Percentiles rank a stretch among this genome's conserved stretches.
Conservation (phyloP, 2,888 invertebrate species). For the Amphiduros pacificus region DNA sequence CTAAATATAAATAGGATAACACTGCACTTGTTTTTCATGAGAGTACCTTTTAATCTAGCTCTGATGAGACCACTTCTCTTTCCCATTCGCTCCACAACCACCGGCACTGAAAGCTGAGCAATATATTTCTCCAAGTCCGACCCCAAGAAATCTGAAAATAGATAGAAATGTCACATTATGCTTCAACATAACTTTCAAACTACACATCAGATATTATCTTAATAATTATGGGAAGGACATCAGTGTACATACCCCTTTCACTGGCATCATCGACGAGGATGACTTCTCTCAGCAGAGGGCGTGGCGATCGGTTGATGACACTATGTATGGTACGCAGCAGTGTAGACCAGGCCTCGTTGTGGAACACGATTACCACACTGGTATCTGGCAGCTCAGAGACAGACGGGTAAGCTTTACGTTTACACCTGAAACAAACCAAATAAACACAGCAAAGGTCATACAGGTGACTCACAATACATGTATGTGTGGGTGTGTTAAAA, state of each 20-base stretch:
- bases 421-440: constrained; percentile 65
- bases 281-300: constrained; percentile 84
- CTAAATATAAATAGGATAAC: background rate
- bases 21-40: no score
- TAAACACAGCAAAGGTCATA: no score
- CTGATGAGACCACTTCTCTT: constrained; percentile 94
- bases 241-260: constrained; percentile 64
- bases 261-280: constrained; percentile 98
- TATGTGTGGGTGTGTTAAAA: no score
- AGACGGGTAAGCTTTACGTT: constrained; percentile 59
- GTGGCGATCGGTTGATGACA: constrained; percentile 92
- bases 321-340: constrained; percentile 94
- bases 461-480: no score
- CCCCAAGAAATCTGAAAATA: constrained; percentile 74
- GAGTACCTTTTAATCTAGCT: constrained; percentile 89
- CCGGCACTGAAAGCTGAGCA: constrained; percentile 80
- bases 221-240: background rate
- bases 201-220: background rate
- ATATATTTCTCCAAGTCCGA: constrained; percentile 87
- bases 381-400: constrained; percentile 73
- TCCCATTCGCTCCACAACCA: constrained; percentile 83
- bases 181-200: background rate
- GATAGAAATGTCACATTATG: background rate
- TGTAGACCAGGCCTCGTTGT: constrained; percentile 99
- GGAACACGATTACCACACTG: constrained; percentile 93